These are phyloP conservation scores for Harlomillsia oculata DNA, from an alignment of 1,140 invertebrate species.

Conservation along the genomic window DNA sequence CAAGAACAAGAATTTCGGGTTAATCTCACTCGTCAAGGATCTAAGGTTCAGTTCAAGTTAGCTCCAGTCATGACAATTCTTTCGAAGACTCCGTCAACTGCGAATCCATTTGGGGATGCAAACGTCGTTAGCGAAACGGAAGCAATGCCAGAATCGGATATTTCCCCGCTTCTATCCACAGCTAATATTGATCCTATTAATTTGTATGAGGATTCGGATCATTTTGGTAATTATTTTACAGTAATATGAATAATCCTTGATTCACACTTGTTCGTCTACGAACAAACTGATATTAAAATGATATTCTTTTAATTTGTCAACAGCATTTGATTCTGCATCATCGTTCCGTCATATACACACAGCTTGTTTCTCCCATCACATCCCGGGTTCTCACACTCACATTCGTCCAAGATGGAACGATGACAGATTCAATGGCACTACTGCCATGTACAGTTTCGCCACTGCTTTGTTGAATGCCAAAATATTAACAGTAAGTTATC, in stretches of 20 bases:
- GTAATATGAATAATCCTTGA: neutral
- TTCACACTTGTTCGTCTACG: neutral
- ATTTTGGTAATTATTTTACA: slow-evolving; percentile 56
- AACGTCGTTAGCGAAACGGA: slow-evolving; percentile 38
- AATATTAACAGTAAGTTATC: slow-evolving; percentile 53
- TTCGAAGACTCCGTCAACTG: slow-evolving; percentile 46
- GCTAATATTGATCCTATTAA: slow-evolving; percentile 55
- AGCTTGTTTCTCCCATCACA: slow-evolving; percentile 57
- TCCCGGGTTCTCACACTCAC: slow-evolving; percentile 54
- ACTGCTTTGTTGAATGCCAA: slow-evolving; percentile 59
- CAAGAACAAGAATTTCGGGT: slow-evolving; percentile 36
- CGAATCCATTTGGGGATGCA: slow-evolving; percentile 48
- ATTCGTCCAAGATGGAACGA: slow-evolving; percentile 40
- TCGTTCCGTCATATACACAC: slow-evolving; percentile 55
- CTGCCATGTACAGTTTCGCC: slow-evolving; percentile 60
- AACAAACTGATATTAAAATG: too few relatives aligned
- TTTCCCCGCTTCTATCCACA: slow-evolving; percentile 59
- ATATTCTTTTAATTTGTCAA: too few relatives aligned
- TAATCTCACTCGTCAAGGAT: slow-evolving; percentile 49
- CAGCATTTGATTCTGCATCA: too few relatives aligned
- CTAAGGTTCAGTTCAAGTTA: slow-evolving; percentile 54
- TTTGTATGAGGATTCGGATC: slow-evolving; percentile 51
- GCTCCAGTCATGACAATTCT: slow-evolving; percentile 54
- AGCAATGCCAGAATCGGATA: slow-evolving; percentile 50
- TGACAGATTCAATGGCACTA: slow-evolving; percentile 45